phyloP scores from a whole-genome alignment of 1,140 invertebrate species.

The Drosophila mayri region DNA sequence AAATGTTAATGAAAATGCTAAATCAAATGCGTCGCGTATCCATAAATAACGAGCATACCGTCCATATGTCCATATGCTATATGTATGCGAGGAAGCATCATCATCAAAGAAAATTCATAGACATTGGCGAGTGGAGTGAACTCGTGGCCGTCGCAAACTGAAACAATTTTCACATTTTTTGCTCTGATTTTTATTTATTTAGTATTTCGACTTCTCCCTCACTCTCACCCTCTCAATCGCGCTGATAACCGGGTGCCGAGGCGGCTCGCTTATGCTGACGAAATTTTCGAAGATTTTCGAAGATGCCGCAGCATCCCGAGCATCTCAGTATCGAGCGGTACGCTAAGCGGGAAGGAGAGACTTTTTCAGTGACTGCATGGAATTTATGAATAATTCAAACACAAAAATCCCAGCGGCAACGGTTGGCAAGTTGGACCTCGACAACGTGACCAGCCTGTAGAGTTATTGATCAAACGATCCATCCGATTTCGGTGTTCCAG shows the following conservation, averaged over 20 bases:
- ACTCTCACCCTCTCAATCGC: slow-evolving; percentile 12
- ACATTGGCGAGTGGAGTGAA: slow-evolving; percentile 71
- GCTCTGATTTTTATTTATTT: slow-evolving; percentile 31
- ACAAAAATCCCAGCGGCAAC: slow-evolving; percentile 34
- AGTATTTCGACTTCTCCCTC: slow-evolving; percentile 12
- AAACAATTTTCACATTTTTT: slow-evolving; percentile 56
- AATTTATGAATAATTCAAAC: slow-evolving; percentile 79
- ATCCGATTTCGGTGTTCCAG: slow-evolving; percentile 36
- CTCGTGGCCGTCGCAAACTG: slow-evolving; percentile 70
- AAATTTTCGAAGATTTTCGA: slow-evolving; percentile 62
- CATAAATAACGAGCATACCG: slow-evolving; percentile 61
- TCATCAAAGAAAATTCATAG: slow-evolving; percentile 78
- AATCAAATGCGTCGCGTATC: slow-evolving; percentile 67
- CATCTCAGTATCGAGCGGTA: slow-evolving; percentile 62
- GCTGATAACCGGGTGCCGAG: slow-evolving; percentile 44
- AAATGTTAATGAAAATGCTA: slow-evolving; percentile 51
- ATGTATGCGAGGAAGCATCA: slow-evolving; percentile 40
- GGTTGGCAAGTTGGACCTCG: slow-evolving; percentile 45
- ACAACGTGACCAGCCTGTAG: slow-evolving; percentile 76
- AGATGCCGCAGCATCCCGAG: slow-evolving; percentile 24
- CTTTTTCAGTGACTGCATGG: slow-evolving; percentile 60
- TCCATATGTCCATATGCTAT: slow-evolving; percentile 7
- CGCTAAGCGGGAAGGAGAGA: slow-evolving; percentile 54
- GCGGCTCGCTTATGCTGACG: slow-evolving; percentile 59
- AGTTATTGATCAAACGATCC: slow-evolving; percentile 74